Base-by-base conservation (phyloP, 2,113 vertebrate species). In the Trogon melanurus region DNA sequence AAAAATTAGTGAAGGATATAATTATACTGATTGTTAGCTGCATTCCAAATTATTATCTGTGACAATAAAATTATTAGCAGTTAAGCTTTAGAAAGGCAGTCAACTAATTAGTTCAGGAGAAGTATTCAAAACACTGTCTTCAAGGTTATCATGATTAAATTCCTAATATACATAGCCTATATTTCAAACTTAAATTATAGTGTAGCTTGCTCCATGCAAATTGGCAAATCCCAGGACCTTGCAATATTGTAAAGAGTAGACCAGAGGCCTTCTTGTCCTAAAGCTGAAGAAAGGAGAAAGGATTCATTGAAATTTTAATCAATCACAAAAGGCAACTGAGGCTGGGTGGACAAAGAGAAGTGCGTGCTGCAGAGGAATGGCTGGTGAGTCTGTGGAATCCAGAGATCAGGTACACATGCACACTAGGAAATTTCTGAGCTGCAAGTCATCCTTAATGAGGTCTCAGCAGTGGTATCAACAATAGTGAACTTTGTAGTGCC, bases 21-120 rank as follows among this genome's bases (percentile, higher is more conserved):
- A 96, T 97, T 95, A 96, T 88, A 96, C 67, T 75, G 91, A 95
- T 96, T 97, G 89, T 91, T 95, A 95, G 69, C 81, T 96, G 87
- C 89, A 94, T 89, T 85, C 93, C 79, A 64, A 79, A 41, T 84
- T 79, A 89, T 75, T 92, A 45, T 64, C 56, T 93, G 21, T 71
- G 22, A 70, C 56, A 67, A 79, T 85, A 82, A 76, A 79, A 95
- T 92, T 93, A 95, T 96, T 96, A 97, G 92, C 92, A 93, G 76
- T 93, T 95, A 95, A 94, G 50, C 11, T 95, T 92, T 88, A 93
- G 93, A 91, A 97, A 96, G 81, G 50, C 86, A 92, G 84, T 90
- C 81, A 89, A 67, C 70, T 94, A 95, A 86, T 96, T 96, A 96
- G 92, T 96, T 97, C 72, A 90, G 88, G 81, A 93, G 79, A 94